Base-by-base conservation (phyloP, 2,888 invertebrate genomes). In the Pherbina coryleti region DNA sequence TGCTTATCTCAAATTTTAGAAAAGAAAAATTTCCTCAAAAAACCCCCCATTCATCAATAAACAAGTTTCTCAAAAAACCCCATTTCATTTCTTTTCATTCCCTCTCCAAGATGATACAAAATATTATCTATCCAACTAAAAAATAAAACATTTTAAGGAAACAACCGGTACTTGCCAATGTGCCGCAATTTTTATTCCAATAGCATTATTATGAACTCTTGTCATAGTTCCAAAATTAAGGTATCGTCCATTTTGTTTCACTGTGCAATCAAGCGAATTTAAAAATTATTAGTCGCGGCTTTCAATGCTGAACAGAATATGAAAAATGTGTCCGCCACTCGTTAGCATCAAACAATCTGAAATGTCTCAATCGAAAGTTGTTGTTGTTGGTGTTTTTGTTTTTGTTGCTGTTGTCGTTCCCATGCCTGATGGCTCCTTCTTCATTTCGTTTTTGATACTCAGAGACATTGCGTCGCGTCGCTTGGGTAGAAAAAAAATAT, bases 291-390 rank as follows among this genome's bases (percentile, higher is more conserved):
- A 22, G 44, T 22, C 53, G 70, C 53, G 31, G 44, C 34, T 55
- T 28, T 70, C 53, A 19, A 17, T 14, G 31, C 19, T 19, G 70
- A 55, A 25, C 55, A n/a, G 70, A 55, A 70, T 70, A 70, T 70
- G 70, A 70, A 55, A 70, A 28, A 28, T 72, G 31, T 44, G 62
- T 62, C 49, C 62, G 60, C 34, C 17, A 25, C 62, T 73, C 37
- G 37, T 73, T 73, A 73, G 60, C 73, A 49, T 49, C 73, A 25
- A 72, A 22, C 72, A 28, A 55, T 28, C 49, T 49, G 44, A 37
- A 49, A 62, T 49, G 73, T 73, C 37, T 73, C 60, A 73, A 73
- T 73, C 22, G 49, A 17, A 31, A 28, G 28, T 44, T 22, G n/a
- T 44, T 44, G 17, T 31, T 34, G 31, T 69, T 14, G 14, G 1